Evolutionary conservation across 2,797 vertebrate genomes (phyloP).

Genomic region (Odontamblyopus lacepedii): DNA sequence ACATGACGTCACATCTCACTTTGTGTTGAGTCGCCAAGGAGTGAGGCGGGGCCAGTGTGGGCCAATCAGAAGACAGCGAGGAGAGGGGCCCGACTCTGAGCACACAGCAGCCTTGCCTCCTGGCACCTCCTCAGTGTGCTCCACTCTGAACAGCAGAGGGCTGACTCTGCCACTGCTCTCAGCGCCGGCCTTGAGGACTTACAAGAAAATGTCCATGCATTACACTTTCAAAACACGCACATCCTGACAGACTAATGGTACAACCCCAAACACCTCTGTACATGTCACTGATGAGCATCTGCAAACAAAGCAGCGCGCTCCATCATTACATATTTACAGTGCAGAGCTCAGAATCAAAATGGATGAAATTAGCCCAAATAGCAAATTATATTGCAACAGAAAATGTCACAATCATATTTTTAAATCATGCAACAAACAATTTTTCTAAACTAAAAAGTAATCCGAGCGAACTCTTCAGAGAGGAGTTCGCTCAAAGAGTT

Average conservation of each 20-base stretch:
- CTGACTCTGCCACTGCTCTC: conserved; percentile 14
- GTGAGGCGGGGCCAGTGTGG: conserved; percentile 47
- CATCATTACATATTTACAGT: background rate
- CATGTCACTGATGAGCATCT: background rate
- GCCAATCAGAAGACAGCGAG: conserved; percentile 53
- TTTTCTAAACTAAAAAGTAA: background rate
- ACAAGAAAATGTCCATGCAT: background rate
- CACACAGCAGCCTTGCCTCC: conserved; percentile 7
- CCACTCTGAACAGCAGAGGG: conserved; percentile 61
- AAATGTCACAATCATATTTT: too few species aligned
- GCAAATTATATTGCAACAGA: too few species aligned
- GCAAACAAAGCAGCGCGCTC: background rate
- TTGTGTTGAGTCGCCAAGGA: conserved; percentile 59
- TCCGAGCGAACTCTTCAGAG: too few species aligned
- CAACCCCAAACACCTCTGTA: background rate
- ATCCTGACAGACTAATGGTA: background rate
- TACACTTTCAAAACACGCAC: background rate
- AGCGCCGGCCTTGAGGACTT: background rate
- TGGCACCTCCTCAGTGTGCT: conserved; percentile 18
- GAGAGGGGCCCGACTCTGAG: conserved; percentile 58
- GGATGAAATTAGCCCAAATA: background rate
- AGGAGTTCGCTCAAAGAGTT: too few species aligned
- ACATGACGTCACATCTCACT: conserved; percentile 57
- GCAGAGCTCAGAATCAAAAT: background rate
- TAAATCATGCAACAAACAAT: background rate